These are phyloP conservation scores for Caerostris extrusa DNA, from an alignment of 1,140 invertebrate species.

Conservation along the genomic window DNA sequence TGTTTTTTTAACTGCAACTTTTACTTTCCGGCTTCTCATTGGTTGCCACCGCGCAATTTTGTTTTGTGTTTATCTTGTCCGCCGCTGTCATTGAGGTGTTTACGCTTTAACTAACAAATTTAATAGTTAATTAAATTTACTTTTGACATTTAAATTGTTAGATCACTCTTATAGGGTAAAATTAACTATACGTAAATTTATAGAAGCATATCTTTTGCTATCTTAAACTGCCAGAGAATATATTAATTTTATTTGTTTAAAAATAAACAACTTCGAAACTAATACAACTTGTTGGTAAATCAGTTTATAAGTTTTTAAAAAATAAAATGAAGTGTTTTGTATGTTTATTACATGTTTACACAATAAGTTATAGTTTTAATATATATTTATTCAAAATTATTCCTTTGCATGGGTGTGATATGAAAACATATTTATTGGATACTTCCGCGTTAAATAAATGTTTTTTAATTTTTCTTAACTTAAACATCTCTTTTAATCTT, in stretches of 20 bases:
- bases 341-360: not conserved
- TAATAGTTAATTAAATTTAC: not conserved
- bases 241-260: not conserved
- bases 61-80: slow-evolving; percentile 43
- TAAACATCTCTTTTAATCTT: too few species aligned
- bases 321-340: not conserved
- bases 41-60: slow-evolving; percentile 63
- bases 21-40: not conserved
- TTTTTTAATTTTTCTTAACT: too few species aligned
- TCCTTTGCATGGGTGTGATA: not conserved
- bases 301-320: not conserved
- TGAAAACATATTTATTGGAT: not conserved
- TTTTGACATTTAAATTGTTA: not conserved
- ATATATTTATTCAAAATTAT: not conserved
- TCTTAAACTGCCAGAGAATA: not conserved
- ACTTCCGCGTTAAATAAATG: not conserved
- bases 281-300: slow-evolving; percentile 67
- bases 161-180: not conserved
- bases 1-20: slow-evolving; percentile 40
- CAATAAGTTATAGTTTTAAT: not conserved
- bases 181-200: not conserved
- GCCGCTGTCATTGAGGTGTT: slow-evolving; percentile 31
- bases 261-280: slow-evolving; percentile 1
- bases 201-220: not conserved
- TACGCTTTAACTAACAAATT: slow-evolving; percentile 7